phyloP scores from a whole-genome alignment of 2,888 invertebrate species.

The Harmothoe impar region DNA sequence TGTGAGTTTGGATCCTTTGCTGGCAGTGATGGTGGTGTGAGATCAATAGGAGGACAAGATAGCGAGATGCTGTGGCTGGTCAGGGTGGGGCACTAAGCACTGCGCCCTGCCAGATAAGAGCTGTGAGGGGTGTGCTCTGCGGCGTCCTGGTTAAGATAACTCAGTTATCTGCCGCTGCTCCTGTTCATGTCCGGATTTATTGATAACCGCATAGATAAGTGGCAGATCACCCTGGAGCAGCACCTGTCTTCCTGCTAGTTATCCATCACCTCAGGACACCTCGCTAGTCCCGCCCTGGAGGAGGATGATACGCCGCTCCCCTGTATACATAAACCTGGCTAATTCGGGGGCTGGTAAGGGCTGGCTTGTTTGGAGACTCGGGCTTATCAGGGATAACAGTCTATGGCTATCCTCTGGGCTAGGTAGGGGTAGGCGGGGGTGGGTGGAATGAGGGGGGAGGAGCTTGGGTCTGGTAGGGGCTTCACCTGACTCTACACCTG shows the following conservation, averaged over 20 bases:
- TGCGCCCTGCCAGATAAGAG: neutral
- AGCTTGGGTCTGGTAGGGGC: neutral
- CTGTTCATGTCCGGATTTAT: constrained; percentile 36
- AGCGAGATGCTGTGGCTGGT: neutral
- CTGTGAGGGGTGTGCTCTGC: neutral
- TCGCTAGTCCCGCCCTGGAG: neutral
- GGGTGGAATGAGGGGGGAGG: neutral
- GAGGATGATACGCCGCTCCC: neutral
- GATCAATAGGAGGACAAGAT: constrained; percentile 36
- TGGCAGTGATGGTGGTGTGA: neutral
- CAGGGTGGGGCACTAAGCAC: constrained; percentile 21
- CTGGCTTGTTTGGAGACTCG: neutral
- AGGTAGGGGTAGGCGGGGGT: neutral
- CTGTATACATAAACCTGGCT: constrained; percentile 46
- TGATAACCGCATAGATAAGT: constrained; percentile 48
- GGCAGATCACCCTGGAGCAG: neutral
- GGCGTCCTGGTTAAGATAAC: constrained; percentile 22
- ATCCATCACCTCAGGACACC: constrained; percentile 24
- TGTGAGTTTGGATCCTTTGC: neutral
- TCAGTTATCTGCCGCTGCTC: neutral
- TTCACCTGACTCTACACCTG: constrained; percentile 1
- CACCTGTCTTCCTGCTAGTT: constrained; percentile 24
- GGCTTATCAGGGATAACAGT: neutral
- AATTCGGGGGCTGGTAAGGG: neutral
- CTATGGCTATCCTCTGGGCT: neutral